phyloP scores from a whole-genome alignment of 2,113 vertebrate genomes.

The Raja brachyura region DNA sequence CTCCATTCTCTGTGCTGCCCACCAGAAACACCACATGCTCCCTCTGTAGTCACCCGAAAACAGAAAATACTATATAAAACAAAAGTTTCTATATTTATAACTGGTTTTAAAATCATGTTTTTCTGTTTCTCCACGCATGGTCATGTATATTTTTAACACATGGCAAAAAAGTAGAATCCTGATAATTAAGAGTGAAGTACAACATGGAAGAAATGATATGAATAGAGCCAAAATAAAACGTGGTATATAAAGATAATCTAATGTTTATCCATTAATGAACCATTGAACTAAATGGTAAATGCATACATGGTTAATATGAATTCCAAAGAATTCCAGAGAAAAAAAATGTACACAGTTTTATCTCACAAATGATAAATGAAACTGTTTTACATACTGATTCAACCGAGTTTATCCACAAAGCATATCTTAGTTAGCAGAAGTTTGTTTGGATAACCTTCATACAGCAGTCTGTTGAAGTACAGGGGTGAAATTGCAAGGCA shows the following conservation, averaged over 20 bases:
- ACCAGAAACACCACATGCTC: background rate
- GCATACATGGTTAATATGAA: background rate
- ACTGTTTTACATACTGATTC: background rate
- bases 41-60: background rate
- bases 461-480: background rate
- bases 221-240: background rate
- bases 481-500: background rate
- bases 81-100: background rate
- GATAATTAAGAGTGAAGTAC: background rate
- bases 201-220: background rate
- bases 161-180: background rate
- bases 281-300: background rate
- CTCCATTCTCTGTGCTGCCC: no score
- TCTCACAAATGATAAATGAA: background rate
- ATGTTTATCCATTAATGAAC: background rate
- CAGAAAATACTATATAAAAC: background rate
- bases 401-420: background rate
- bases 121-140: background rate
- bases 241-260: background rate
- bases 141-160: background rate
- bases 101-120: background rate
- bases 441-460: background rate
- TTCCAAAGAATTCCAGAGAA: background rate
- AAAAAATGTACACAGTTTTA: background rate
- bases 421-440: background rate